phyloP scores from a whole-genome alignment of 2,797 vertebrate species.

The Alauda arvensis region DNA sequence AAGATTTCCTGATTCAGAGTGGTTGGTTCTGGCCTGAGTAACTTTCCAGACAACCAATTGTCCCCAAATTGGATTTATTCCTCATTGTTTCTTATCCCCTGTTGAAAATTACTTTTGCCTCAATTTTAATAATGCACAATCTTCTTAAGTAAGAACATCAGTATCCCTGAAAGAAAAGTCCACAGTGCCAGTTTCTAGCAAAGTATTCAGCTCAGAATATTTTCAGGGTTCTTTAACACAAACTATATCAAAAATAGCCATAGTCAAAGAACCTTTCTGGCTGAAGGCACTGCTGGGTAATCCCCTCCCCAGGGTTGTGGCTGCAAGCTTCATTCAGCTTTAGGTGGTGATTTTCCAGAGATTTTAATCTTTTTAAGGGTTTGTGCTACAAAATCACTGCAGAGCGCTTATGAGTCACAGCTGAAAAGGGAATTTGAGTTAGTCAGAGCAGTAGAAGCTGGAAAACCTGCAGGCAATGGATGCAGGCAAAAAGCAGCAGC shows the following conservation, averaged over 20 bases:
- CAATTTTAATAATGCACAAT: slow-evolving; percentile 10
- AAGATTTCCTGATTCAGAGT: neutral
- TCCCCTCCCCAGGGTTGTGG: neutral
- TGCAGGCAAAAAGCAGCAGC: neutral
- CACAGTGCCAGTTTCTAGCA: neutral
- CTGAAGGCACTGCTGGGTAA: neutral
- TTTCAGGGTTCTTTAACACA: neutral
- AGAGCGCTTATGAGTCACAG: neutral
- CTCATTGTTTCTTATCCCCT: neutral
- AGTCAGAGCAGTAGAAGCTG: neutral
- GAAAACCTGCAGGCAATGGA: neutral
- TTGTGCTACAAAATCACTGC: neutral
- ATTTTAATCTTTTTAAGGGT: neutral
- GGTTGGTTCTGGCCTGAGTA: neutral
- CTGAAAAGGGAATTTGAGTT: neutral
- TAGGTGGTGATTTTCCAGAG: neutral
- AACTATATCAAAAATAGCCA: neutral
- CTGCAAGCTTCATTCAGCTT: neutral
- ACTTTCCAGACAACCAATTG: neutral
- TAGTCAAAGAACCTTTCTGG: neutral
- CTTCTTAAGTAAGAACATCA: neutral
- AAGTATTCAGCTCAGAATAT: neutral
- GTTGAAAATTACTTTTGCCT: neutral
- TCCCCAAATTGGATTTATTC: neutral
- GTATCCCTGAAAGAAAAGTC: slow-evolving; percentile 1